phyloP scores from a whole-genome alignment of 37 sponge, comb jelly and placozoan genomes.

The Hormiphora californensis region DNA sequence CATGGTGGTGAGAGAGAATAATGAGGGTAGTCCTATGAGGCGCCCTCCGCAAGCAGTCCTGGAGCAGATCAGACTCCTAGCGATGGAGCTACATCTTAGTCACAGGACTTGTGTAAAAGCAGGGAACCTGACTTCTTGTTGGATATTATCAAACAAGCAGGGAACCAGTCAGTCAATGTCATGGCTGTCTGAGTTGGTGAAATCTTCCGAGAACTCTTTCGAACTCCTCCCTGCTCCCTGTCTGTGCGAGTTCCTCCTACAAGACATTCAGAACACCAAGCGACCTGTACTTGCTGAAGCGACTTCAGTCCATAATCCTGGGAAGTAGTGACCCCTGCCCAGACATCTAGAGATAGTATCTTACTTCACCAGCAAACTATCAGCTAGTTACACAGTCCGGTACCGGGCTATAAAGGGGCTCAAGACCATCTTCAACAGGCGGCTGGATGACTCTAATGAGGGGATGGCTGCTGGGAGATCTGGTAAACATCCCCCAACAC shows the following conservation, averaged over 20 bases:
- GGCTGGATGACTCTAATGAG: slow-evolving; percentile 8
- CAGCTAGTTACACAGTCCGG: neutral
- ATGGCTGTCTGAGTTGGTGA: slow-evolving; percentile 91
- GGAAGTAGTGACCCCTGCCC: slow-evolving; percentile 17
- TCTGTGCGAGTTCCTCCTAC: slow-evolving; percentile 95
- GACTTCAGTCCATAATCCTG: neutral
- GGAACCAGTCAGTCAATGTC: slow-evolving; percentile 84
- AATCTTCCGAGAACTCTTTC: slow-evolving; percentile 74
- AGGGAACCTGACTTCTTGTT: slow-evolving; percentile 93
- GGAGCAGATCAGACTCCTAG: slow-evolving; percentile 63
- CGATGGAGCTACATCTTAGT: slow-evolving; percentile 61
- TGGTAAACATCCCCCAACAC: slow-evolving; percentile 31
- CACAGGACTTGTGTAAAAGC: slow-evolving; percentile 75
- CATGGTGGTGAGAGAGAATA: slow-evolving; percentile 67
- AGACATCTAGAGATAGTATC: slow-evolving; percentile 44
- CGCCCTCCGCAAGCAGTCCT: slow-evolving; percentile 70
- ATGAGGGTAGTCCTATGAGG: slow-evolving; percentile 78
- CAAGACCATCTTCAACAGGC: slow-evolving; percentile 34
- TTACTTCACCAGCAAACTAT: slow-evolving; percentile 37
- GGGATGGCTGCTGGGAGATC: slow-evolving; percentile 43
- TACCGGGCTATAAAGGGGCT: slow-evolving; percentile 42
- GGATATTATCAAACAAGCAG: slow-evolving; percentile 77
- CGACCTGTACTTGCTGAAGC: slow-evolving; percentile 31
- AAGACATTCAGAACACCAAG: slow-evolving; percentile 49
- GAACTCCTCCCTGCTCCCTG: slow-evolving; percentile 90